Base-by-base conservation (phyloP, 1,140 invertebrate species). In the Ceratina australensis region DNA sequence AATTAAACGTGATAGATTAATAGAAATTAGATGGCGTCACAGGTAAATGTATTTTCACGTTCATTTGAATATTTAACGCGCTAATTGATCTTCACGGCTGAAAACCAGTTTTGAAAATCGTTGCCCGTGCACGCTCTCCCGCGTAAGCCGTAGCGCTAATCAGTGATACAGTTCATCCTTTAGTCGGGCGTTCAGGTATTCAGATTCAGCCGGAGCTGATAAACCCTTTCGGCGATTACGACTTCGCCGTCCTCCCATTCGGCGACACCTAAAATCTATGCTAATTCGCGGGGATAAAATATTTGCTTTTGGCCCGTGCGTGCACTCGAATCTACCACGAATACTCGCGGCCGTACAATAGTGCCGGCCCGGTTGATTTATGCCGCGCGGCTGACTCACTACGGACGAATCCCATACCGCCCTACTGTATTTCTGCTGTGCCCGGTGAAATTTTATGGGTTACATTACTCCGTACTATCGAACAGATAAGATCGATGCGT, bases 251-350 rank as follows among this genome's bases (percentile, higher is more conserved):
- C 33, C 33, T 42, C 33, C 33, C 33, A 56, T 78, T 63, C 28
- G 49, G 22, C 10, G 49, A 72, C 63, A 26, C 67, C 75, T 42
- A 59, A 78, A 78, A 78, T 78, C 75, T 78, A 78, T 78, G 75
- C 75, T 78, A 78, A 78, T 78, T 78, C 75, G 22, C 18, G 22
- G 49, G 59, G 67, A 72, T 78, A 78, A 78, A 78, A 72, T 72
- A 64, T 78, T 76, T 72, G 75, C 59, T 26, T 26, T 28, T 42
- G 75, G 8, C 12, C 49, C 5, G 49, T 15, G 49, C 75, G 28
- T 64, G 59, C 42, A 63, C 33, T 42, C 47, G 56, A 42, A 49
- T 61, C 47, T 28, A 33, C 28, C 56, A n/a, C 49, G 75, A 13
- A 26, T 42, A 63, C 18, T 61, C 26, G 66, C 49, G 20, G n/a